Evolutionary conservation across 2,797 vertebrate genomes (phyloP).

Genomic region (Girardinus metallicus): DNA sequence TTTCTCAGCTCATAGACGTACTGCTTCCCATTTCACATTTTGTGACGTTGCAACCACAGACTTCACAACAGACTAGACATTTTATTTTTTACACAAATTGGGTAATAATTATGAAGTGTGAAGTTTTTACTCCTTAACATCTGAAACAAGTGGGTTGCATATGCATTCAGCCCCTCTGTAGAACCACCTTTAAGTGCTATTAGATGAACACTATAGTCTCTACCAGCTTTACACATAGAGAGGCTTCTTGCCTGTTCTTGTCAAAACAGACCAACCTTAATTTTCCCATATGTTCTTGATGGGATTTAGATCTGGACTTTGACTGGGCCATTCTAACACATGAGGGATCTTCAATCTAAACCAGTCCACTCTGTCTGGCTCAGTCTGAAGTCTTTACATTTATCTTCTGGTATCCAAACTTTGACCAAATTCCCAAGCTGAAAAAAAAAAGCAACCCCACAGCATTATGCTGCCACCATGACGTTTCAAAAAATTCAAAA

Average conservation of each 20-base stretch:
- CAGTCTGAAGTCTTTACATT: not conserved
- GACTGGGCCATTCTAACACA: not conserved
- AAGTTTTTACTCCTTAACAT: not conserved
- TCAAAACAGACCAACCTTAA: not conserved
- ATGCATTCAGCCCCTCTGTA: not conserved
- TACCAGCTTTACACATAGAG: not conserved
- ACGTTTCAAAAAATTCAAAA: not conserved
- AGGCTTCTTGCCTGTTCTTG: not conserved
- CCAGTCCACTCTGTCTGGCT: not conserved
- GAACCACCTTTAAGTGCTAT: not conserved
- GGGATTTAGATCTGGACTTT: not conserved
- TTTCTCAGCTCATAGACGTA: not conserved
- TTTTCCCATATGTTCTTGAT: not conserved
- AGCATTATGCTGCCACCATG: not conserved
- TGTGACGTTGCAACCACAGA: not conserved
- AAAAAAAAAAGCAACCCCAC: not conserved
- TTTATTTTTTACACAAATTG: not conserved
- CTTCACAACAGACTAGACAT: too few relatives aligned
- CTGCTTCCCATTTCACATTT: not conserved
- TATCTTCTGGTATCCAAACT: not conserved
- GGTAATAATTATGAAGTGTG: not conserved
- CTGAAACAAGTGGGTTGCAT: not conserved
- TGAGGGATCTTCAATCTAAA: not conserved
- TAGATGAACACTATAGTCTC: not conserved
- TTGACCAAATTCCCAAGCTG: not conserved